Evolutionary conservation across 30 jellyfish, hydroid and myxozoan species (phyloP).

Genomic region (Aurelia coerulea): DNA sequence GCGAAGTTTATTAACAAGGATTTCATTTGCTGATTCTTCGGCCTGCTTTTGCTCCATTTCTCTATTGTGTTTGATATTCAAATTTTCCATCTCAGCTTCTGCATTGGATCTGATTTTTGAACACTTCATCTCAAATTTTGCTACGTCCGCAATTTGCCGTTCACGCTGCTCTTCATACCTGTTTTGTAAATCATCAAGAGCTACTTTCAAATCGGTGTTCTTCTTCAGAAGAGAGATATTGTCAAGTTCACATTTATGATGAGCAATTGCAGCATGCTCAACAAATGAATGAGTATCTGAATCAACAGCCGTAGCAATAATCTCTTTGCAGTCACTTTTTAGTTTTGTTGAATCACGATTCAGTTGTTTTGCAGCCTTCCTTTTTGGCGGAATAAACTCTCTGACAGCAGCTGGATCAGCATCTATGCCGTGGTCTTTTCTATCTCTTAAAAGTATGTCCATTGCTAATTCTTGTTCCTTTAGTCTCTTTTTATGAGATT

Average conservation of each 20-base stretch:
- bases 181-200: not conserved
- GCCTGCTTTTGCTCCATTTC: not conserved
- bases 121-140: not conserved
- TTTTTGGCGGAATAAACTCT: not conserved
- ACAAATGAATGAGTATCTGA: not conserved
- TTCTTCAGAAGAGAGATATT: not conserved
- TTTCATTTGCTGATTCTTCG: not conserved
- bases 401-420: not conserved
- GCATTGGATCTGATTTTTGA: constrained; percentile 1
- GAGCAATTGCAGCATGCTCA: not conserved
- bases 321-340: not conserved
- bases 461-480: not conserved
- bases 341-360: not conserved
- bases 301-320: not conserved
- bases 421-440: not conserved
- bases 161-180: not conserved
- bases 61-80: not conserved
- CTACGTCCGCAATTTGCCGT: not conserved
- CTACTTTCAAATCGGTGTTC: not conserved
- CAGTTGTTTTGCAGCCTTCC: not conserved
- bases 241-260: not conserved
- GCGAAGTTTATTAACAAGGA: not conserved
- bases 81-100: constrained; percentile 13
- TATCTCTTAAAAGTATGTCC: not conserved
- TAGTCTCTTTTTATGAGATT: not conserved